Evolutionary conservation across 1,140 invertebrate genomes (phyloP).

Genomic region (Hypsibius dujardini): DNA sequence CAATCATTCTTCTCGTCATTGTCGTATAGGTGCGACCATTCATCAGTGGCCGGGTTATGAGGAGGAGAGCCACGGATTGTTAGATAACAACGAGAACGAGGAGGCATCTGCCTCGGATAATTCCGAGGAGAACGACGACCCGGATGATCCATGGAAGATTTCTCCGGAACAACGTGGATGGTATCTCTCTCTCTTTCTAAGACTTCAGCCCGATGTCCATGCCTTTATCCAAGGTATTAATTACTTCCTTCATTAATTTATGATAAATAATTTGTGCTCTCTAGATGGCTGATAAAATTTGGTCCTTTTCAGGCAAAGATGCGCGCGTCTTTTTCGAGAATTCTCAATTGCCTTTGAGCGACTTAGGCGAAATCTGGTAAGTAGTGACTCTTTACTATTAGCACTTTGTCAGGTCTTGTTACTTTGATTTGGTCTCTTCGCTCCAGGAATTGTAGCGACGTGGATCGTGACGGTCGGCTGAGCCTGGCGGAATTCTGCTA

Average conservation of each 20-base stretch:
- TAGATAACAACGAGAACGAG: conserved; percentile 1
- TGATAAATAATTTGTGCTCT: neutral
- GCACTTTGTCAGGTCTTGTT: too few relatives aligned
- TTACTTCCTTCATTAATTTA: neutral
- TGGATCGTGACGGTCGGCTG: conserved; percentile 9
- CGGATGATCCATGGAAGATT: conserved; percentile 12
- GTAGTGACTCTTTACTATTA: neutral
- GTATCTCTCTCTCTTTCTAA: neutral
- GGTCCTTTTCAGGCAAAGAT: conserved; percentile 11
- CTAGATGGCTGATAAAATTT: neutral
- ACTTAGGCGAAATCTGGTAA: conserved; percentile 12
- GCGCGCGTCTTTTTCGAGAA: conserved; percentile 15
- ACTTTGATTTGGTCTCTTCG: neutral
- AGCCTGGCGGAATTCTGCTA: conserved; percentile 7
- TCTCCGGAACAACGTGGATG: neutral
- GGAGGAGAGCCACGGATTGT: conserved; percentile 11
- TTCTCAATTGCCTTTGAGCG: conserved; percentile 8
- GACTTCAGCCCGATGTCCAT: conserved; percentile 2
- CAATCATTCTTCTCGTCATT: too few relatives aligned
- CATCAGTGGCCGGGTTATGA: conserved; percentile 17
- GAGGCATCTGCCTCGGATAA: neutral
- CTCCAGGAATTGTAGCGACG: conserved; percentile 10
- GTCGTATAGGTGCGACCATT: neutral
- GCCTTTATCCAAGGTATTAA: neutral
- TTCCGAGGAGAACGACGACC: conserved; percentile 13